These are phyloP conservation scores for Lissonota sp. DNA, from an alignment of 2,888 invertebrate genomes.

Conservation along the genomic window DNA sequence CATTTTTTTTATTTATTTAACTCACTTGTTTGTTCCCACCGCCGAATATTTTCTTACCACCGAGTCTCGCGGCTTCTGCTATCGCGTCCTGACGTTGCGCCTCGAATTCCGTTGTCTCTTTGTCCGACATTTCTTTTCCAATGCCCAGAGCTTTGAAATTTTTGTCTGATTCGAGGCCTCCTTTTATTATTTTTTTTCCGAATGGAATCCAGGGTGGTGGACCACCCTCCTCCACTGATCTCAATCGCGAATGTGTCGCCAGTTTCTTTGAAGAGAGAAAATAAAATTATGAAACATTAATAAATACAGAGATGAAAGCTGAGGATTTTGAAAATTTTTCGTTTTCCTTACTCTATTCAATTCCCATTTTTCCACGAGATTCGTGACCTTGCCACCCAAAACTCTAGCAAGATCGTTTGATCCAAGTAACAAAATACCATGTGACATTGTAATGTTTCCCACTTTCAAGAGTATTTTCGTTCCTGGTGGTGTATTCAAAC, in stretches of 20 bases:
- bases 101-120: slow-evolving; percentile 94
- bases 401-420: slow-evolving; percentile 87
- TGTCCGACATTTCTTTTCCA: slow-evolving; percentile 86
- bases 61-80: slow-evolving; percentile 92
- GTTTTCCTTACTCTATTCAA: slow-evolving; percentile 84
- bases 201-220: slow-evolving; percentile 97
- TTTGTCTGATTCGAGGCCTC: slow-evolving; percentile 86
- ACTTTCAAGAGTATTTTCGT: slow-evolving; percentile 89
- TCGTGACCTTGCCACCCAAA: slow-evolving; percentile 93
- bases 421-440: slow-evolving; percentile 90
- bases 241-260: slow-evolving; percentile 83
- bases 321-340: not conserved
- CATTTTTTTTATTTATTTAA: slow-evolving; percentile 15
- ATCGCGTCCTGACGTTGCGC: slow-evolving; percentile 95
- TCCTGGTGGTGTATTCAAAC: slow-evolving; percentile 94
- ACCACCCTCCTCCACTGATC: slow-evolving; percentile 89
- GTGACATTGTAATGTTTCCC: slow-evolving; percentile 87
- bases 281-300: slow-evolving; percentile 4
- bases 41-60: slow-evolving; percentile 85
- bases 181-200: slow-evolving; percentile 90
- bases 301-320: not conserved
- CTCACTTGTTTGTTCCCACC: slow-evolving; percentile 84
- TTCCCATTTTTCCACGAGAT: slow-evolving; percentile 95
- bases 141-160: slow-evolving; percentile 89
- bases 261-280: slow-evolving; percentile 76